These are phyloP conservation scores for Falco rusticolus DNA, from an alignment of 2,797 vertebrate genomes.

Conservation along the genomic window DNA sequence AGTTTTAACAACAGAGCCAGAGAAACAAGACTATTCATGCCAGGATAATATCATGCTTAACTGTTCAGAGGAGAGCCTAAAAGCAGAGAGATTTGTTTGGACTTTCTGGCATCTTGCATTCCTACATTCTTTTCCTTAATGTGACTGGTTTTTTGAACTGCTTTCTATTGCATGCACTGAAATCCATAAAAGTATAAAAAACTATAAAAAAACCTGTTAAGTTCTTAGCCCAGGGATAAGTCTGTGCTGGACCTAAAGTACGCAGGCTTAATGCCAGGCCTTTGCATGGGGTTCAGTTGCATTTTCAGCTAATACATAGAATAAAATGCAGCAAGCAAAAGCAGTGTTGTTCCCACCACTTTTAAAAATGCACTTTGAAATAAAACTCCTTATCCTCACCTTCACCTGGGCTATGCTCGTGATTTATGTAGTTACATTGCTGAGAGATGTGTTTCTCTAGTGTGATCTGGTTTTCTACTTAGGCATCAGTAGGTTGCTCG, in stretches of 20 bases:
- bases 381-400: constrained; percentile 11
- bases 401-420: neutral
- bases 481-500: neutral
- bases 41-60: neutral
- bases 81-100: neutral
- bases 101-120: neutral
- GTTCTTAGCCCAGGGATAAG: neutral
- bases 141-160: neutral
- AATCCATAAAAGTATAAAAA: neutral
- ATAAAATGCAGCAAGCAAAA: neutral
- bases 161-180: neutral
- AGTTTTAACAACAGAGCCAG: neutral
- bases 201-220: neutral
- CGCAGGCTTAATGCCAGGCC: neutral
- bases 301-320: neutral
- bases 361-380: neutral
- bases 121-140: neutral
- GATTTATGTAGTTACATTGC: neutral
- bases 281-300: neutral
- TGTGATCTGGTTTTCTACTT: neutral
- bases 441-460: neutral
- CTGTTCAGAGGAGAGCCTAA: neutral
- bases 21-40: neutral
- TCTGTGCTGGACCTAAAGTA: neutral
- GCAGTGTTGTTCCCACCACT: neutral